phyloP scores from a whole-genome alignment of 2,113 vertebrate genomes.

The Serinus canaria region DNA sequence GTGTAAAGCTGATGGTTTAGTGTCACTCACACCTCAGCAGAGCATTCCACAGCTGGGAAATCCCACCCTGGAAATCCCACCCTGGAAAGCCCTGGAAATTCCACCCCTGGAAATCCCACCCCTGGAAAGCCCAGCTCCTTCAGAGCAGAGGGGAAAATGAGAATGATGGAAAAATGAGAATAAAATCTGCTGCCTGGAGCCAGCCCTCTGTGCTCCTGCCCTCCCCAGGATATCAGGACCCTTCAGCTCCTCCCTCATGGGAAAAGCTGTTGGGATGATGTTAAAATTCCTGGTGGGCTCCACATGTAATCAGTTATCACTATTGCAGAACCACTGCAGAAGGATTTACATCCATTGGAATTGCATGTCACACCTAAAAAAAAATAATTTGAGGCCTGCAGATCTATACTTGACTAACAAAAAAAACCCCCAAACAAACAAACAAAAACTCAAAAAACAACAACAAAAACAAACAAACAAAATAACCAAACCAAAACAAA shows the following conservation, averaged over 20 bases:
- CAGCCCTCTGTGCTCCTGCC: background rate
- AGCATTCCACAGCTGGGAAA: background rate
- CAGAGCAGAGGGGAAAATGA: background rate
- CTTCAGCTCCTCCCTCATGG: background rate
- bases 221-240: rapidly evolving
- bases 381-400: background rate
- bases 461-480: background rate
- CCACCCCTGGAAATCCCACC: background rate
- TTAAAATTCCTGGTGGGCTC: background rate
- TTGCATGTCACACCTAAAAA: background rate
- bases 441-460: background rate
- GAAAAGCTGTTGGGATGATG: background rate
- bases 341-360: background rate
- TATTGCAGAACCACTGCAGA: background rate
- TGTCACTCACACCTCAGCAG: background rate
- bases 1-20: background rate
- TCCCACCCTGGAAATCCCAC: background rate
- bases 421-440: background rate
- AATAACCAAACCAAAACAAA: background rate
- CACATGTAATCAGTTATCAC: rapidly evolving
- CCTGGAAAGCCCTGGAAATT: background rate
- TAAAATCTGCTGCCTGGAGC: background rate
- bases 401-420: background rate
- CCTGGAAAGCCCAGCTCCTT: background rate
- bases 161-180: background rate